Evolutionary conservation across 2,113 vertebrate genomes (phyloP), one percentile per base, ranked within the genome.

Genomic region (Vimba vimba): DNA sequence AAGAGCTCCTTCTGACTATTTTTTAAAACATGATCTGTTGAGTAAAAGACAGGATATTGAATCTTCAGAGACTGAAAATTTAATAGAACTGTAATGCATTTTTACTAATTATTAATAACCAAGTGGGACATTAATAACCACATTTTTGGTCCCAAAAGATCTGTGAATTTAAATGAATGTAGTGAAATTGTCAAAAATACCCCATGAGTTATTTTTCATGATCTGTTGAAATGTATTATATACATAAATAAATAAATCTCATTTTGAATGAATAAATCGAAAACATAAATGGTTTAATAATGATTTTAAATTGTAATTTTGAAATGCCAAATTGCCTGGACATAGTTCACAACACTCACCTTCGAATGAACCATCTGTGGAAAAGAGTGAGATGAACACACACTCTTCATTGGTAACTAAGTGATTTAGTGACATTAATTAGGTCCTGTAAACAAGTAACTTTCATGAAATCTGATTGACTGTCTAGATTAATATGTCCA

Each of bases 401-500:
- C 30, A 2, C 6, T 39, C 66, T 69, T 68, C 23, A 78, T 47
- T 62, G 19, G 6, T 57, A 57, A 17, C 69, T 79, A 52, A 27
- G 36, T 33, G 3, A 79, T 55, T 47, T 82, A 25, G 33, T 57
- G 11, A 21, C 36, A 68, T 87, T 69, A 79, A 57, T 71, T 43
- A 79, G 81, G 62, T 59, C 52, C 6, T n/a, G 21, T 71, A 52
- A 50, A 21, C 36, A 57, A 57, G 36, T 73, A 23, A 66, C 52
- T 23, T 59, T 83, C 68, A 25, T 81, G 59, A 47, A 82, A 57
- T 75, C 39, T 57, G 13, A 33, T 12, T 27, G 83, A 45, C 50
- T 60, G 62, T 59, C 52, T 80, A 9, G 17, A 25, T 60, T 79
- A 85, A 82, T 43, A 21, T 69, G 21, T 73, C 19, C 43, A 47